Evolutionary conservation across 2,888 invertebrate species (phyloP).

Genomic region (Leptodirus hochenwartii): DNA sequence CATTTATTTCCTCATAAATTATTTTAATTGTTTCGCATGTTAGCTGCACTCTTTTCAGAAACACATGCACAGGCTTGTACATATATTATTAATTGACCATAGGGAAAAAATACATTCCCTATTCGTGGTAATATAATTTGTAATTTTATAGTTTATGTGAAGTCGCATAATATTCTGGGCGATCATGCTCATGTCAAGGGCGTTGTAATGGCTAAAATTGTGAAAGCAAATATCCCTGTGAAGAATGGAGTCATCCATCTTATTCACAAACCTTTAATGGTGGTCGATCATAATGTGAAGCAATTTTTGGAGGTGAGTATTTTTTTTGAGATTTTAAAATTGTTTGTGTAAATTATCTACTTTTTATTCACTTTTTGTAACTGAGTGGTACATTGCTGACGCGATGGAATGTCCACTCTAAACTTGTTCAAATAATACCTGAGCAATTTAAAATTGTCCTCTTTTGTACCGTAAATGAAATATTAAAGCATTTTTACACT

Average conservation of each 20-base stretch:
- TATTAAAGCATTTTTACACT: too few relatives aligned
- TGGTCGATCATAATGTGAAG: constrained; percentile 73
- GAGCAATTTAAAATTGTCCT: too few relatives aligned
- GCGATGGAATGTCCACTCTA: constrained; percentile 10
- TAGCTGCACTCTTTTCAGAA: too few relatives aligned
- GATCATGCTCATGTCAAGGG: constrained; percentile 64
- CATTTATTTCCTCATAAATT: too few relatives aligned
- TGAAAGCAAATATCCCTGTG: constrained; percentile 79
- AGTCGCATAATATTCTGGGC: constrained; percentile 65
- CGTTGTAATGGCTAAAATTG: constrained; percentile 73
- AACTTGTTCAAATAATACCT: too few relatives aligned
- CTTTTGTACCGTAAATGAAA: too few relatives aligned
- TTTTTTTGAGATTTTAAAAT: constrained; percentile 6
- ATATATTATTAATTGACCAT: too few relatives aligned
- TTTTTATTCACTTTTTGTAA: constrained; percentile 4
- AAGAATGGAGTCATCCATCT: constrained; percentile 86
- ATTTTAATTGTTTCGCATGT: too few relatives aligned
- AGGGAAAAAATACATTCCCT: too few relatives aligned
- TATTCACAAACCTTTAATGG: constrained; percentile 79
- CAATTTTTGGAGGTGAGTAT: constrained; percentile 67
- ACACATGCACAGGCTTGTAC: too few relatives aligned
- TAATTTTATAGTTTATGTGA: constrained; percentile 79
- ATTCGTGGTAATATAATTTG: too few relatives aligned
- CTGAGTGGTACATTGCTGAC: constrained; percentile 10
- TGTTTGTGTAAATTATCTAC: neutral